Evolutionary conservation across 2,888 invertebrate species (phyloP), one percentile per base, ranked within the genome.

Genomic region (Mythimna ferrago): DNA sequence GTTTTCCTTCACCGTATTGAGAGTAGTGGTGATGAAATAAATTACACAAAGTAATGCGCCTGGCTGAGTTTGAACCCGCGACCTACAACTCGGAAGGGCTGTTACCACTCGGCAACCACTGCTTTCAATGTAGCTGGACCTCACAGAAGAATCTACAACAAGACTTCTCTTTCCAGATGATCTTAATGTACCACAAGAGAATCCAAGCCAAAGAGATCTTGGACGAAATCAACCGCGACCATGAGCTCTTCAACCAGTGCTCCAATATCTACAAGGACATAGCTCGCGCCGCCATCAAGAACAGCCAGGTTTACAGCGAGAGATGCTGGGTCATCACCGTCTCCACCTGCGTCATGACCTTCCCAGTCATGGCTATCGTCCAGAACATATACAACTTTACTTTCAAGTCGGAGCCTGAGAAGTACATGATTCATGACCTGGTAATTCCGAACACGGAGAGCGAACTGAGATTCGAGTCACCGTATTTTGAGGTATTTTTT

Each of bases 391-490:
- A 92, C 78, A 92, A 86, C 69, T 87, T 71, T 16, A 7, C 78
- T 0, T 91, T 90, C 19, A 75, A 83, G 14, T 76, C 84, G 0
- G 89, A 90, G 2, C 90, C 92, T 0, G 68, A 53, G 0, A 92
- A 87, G 48, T 90, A 90, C 61, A 93, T 94, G 94, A 78, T 94
- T 0, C 94, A 94, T 48, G 94, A 94, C n/a, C 2, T 93, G 5
- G 79, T 86, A 0, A 82, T 81, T 6, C 94, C 93, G 0, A 88
- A 88, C 53, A 16, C 75, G 0, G 82, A 84, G 0, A 85, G 89
- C 0, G 92, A 92, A 3, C 75, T 60, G 0, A 83, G 91, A 58
- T 92, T 92, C 58, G 81, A 84, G 0, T 83, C 91, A 0, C 94
- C 94, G 0, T 91, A 85, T 69, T 94, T 88, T 76, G 94, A 94